Conservation (phyloP, 2,888 invertebrate genomes). For the Eupeodes latifasciatus region DNA sequence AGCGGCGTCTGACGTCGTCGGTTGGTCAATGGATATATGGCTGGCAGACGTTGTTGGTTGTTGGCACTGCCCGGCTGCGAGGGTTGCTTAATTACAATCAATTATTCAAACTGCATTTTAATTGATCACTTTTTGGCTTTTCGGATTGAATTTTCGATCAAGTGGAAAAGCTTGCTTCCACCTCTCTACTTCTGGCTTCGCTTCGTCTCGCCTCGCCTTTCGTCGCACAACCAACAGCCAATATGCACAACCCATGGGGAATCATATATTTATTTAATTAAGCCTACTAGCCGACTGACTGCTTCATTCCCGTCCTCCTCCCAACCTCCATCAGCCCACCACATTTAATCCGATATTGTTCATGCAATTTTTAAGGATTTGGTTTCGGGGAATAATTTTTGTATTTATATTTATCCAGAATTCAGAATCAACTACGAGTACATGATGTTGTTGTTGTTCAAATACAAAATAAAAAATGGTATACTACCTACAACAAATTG, state of each 20-base stretch:
- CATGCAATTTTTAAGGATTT: constrained; percentile 74
- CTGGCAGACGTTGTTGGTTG: constrained; percentile 42
- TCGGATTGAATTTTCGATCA: constrained; percentile 78
- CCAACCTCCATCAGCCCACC: not conserved
- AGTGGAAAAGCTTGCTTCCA: constrained; percentile 70
- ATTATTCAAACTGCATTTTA: constrained; percentile 84
- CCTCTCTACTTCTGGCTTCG: not conserved
- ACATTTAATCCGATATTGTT: constrained; percentile 69
- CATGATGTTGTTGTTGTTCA: constrained; percentile 26
- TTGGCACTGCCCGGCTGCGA: constrained; percentile 64
- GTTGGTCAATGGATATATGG: constrained; percentile 20
- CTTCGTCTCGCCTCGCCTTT: no score
- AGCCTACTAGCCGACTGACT: constrained; percentile 41
- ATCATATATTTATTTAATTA: constrained; percentile 76
- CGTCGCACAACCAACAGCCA: not conserved
- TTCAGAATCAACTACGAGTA: not conserved
- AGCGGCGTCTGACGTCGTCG: not conserved
- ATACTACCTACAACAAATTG: not conserved
- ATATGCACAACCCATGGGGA: constrained; percentile 33
- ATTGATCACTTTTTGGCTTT: constrained; percentile 83
- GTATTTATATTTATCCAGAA: constrained; percentile 32
- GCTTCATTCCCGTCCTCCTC: not conserved
- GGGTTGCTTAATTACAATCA: constrained; percentile 82
- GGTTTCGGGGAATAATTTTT: constrained; percentile 27
- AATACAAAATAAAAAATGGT: constrained; percentile 28